phyloP scores from a whole-genome alignment of 2,113 vertebrate species.

The Cottus gobio region DNA sequence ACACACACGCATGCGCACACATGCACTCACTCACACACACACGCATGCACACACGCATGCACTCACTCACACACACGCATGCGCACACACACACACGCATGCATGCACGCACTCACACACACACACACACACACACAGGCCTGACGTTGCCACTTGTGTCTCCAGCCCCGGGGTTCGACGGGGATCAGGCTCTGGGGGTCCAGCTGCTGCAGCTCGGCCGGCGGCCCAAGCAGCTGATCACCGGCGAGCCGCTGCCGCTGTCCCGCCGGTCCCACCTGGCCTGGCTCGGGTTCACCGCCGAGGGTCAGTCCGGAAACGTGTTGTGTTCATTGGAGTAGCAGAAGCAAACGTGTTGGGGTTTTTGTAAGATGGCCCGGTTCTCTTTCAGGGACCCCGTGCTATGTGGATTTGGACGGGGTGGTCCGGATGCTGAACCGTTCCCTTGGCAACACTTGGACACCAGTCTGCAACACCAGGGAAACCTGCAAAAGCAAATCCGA shows the following conservation, averaged over 20 bases:
- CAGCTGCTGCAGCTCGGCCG: constrained; percentile 90
- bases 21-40: background rate
- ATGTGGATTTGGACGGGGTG: constrained; percentile 90
- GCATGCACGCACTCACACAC: too few relatives aligned
- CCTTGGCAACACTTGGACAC: constrained; percentile 90
- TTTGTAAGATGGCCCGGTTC: background rate
- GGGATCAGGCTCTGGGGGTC: constrained; percentile 92
- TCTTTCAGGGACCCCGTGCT: constrained; percentile 89
- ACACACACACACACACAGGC: too few relatives aligned
- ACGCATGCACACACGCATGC: too few relatives aligned
- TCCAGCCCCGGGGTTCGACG: constrained; percentile 92
- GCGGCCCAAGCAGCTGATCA: constrained; percentile 85
- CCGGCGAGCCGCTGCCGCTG: constrained; percentile 89
- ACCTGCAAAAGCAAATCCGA: constrained; percentile 95
- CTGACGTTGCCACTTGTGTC: background rate
- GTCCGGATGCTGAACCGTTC: constrained; percentile 93
- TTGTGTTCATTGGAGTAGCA: background rate
- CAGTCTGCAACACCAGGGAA: constrained; percentile 90
- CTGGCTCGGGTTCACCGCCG: constrained; percentile 95
- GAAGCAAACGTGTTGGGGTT: background rate
- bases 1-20: too few relatives aligned
- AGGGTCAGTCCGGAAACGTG: constrained; percentile 83
- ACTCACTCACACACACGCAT: too few relatives aligned
- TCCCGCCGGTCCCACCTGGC: constrained; percentile 87
- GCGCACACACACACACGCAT: too few relatives aligned